Evolutionary conservation across 2,113 vertebrate species (phyloP).

Genomic region (Rhegmatorhina hoffmannsi): DNA sequence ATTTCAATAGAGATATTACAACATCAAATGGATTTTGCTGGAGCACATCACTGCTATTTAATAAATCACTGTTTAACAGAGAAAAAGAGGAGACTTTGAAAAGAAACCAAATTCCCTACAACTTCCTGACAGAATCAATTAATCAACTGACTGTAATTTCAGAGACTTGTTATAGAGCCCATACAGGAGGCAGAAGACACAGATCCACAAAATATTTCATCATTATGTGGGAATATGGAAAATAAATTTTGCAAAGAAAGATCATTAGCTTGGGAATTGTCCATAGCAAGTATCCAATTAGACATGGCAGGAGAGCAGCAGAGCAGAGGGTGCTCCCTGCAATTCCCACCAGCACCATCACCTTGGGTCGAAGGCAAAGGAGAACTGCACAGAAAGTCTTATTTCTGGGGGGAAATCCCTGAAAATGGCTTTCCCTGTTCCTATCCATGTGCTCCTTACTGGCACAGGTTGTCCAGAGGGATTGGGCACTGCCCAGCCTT

Average conservation of each 20-base stretch:
- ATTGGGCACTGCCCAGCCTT: neutral
- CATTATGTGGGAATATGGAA: neutral
- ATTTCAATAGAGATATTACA: conserved; percentile 77
- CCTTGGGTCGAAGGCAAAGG: neutral
- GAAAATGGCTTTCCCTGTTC: neutral
- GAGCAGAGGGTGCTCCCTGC: neutral
- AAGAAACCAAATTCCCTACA: conserved; percentile 70
- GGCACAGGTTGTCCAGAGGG: neutral
- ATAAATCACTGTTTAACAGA: conserved; percentile 76
- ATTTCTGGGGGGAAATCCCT: neutral
- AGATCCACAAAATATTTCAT: conserved; percentile 35
- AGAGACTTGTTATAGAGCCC: neutral
- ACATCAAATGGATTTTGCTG: conserved; percentile 75
- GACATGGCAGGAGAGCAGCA: neutral
- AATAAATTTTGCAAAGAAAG: conserved; percentile 38
- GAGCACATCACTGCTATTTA: conserved; percentile 72
- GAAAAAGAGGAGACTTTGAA: conserved; percentile 53
- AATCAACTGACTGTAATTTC: conserved; percentile 56
- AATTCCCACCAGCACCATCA: neutral
- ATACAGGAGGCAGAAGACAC: neutral
- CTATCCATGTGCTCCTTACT: neutral
- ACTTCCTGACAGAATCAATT: conserved; percentile 72
- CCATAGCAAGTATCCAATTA: neutral
- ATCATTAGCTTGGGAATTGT: neutral
- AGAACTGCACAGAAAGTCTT: neutral